A percentile compares a stretch with the other conserved stretches of the same genome.
These are phyloP conservation scores for Pachymerium ferrugineum DNA, from an alignment of 2,888 invertebrate genomes.

Conservation along the genomic window DNA sequence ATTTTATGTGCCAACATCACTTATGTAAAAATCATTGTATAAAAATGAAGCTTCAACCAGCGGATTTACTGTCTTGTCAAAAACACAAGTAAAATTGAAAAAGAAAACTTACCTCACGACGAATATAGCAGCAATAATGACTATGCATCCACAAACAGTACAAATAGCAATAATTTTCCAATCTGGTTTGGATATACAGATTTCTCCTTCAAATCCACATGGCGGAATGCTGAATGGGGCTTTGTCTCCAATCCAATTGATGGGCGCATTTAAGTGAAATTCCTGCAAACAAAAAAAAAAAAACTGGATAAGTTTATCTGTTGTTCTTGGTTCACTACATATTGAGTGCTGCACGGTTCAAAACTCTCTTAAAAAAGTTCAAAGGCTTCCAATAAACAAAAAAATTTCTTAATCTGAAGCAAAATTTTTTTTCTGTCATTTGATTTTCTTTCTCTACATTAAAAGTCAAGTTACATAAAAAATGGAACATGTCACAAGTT, in stretches of 20 bases:
- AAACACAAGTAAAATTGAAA: background rate
- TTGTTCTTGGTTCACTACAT: no score
- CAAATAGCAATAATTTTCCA: slow-evolving; percentile 56
- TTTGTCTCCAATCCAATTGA: slow-evolving; percentile 76
- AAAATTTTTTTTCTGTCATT: no score
- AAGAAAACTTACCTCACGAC: slow-evolving; percentile 56
- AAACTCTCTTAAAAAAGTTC: no score
- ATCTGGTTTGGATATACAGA: slow-evolving; percentile 54
- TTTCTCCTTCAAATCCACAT: slow-evolving; percentile 86
- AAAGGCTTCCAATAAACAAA: no score
- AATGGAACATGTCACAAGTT: no score
- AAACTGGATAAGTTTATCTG: no score
- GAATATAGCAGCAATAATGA: slow-evolving; percentile 61
- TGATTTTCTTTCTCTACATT: no score
- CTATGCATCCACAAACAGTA: slow-evolving; percentile 59
- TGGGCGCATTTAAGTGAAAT: slow-evolving; percentile 50
- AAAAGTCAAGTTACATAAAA: no score
- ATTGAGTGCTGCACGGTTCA: no score
- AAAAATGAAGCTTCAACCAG: no score
- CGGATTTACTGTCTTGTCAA: no score
- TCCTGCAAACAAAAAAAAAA: background rate
- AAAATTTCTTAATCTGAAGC: background rate
- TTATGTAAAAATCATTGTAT: background rate
- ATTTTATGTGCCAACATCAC: no score
- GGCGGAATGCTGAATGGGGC: slow-evolving; percentile 87